phyloP scores from a whole-genome alignment of 2,888 invertebrate species.

The Schizaphis graminum region DNA sequence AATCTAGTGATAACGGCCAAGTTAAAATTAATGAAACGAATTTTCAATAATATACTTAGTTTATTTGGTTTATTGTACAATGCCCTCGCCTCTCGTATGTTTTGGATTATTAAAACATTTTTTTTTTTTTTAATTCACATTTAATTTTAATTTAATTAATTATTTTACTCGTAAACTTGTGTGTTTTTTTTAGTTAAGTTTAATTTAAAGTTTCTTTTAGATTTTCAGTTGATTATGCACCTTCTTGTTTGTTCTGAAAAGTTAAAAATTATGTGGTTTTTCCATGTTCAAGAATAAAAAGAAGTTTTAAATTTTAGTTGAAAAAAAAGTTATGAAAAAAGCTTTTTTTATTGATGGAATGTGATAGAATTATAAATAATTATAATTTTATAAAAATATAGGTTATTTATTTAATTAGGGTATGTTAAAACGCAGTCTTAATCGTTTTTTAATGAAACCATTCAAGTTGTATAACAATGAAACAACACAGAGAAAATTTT shows the following conservation, averaged over 20 bases:
- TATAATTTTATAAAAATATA: background rate
- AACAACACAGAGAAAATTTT: background rate
- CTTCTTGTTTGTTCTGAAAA: background rate
- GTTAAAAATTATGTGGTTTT: background rate
- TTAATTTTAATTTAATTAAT: background rate
- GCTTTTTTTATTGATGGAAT: background rate
- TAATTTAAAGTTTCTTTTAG: background rate
- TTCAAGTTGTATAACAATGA: background rate
- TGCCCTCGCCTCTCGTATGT: background rate
- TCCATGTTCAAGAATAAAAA: background rate
- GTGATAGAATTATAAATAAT: background rate
- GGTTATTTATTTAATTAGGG: background rate
- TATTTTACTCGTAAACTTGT: background rate
- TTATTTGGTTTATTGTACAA: background rate
- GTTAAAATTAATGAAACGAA: background rate
- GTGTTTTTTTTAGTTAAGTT: background rate
- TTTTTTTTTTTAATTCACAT: background rate
- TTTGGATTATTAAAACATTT: background rate
- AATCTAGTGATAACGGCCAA: background rate
- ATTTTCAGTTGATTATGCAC: background rate
- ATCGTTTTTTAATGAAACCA: background rate
- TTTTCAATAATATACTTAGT: background rate
- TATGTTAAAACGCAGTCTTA: background rate
- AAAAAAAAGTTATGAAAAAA: background rate
- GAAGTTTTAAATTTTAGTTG: background rate